A percentile compares a stretch with the other conserved stretches of the same genome.
Conservation (phyloP, 2,888 invertebrate genomes). For the Zygothrica quintamaculata region DNA sequence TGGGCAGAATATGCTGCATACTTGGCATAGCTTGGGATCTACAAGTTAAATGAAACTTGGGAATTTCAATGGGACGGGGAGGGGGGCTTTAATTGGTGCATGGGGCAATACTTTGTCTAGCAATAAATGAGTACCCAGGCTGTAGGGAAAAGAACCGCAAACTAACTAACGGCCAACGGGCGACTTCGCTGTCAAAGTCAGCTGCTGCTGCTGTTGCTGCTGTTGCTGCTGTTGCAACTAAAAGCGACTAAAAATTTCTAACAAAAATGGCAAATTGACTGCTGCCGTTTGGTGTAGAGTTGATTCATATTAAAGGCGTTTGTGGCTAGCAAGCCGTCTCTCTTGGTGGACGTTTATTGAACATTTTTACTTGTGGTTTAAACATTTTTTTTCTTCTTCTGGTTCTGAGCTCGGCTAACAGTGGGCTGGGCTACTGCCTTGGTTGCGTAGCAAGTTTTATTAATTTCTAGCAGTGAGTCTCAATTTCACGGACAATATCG, state of each 20-base stretch:
- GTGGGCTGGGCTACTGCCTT: constrained; percentile 44
- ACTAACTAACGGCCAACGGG: constrained; percentile 73
- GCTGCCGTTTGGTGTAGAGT: constrained; percentile 39
- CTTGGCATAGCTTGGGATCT: constrained; percentile 29
- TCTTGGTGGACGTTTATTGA: constrained; percentile 74
- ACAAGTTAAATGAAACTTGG: no score
- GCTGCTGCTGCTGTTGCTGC: constrained; percentile 59
- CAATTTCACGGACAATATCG: constrained; percentile 70
- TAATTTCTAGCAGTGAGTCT: constrained; percentile 58
- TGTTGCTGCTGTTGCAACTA: constrained; percentile 58
- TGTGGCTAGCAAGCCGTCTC: constrained; percentile 56
- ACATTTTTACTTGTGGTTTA: constrained; percentile 76
- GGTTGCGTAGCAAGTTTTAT: constrained; percentile 42
- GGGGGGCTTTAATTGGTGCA: constrained; percentile 64
- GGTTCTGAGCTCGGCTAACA: not conserved
- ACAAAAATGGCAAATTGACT: constrained; percentile 70
- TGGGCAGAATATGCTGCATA: constrained; percentile 24
- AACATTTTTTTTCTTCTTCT: no score
- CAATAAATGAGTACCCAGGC: constrained; percentile 24
- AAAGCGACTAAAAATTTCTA: constrained; percentile 60
- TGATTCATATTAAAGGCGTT: constrained; percentile 71
- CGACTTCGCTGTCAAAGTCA: constrained; percentile 69
- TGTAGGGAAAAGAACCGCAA: constrained; percentile 63
- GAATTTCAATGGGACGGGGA: constrained; percentile 6
- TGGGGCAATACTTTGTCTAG: constrained; percentile 45